Evolutionary conservation across 2,113 vertebrate species (phyloP).

Genomic region (Athene noctua): DNA sequence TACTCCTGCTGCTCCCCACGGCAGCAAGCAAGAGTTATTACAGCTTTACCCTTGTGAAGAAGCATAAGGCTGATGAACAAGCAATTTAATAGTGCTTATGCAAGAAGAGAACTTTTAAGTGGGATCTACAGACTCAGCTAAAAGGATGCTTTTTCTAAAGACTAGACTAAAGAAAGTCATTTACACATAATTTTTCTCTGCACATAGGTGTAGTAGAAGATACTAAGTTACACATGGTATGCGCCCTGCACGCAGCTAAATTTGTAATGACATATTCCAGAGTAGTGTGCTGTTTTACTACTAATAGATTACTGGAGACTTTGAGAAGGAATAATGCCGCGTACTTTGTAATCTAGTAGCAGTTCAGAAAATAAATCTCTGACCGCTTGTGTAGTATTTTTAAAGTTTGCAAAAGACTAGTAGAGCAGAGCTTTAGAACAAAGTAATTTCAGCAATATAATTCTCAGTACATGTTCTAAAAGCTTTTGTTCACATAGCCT

Average conservation of each 20-base stretch:
- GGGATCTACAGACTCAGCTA: background rate
- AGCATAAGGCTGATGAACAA: background rate
- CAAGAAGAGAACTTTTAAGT: background rate
- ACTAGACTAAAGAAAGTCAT: background rate
- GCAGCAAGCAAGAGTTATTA: background rate
- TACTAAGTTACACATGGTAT: background rate
- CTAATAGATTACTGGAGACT: background rate
- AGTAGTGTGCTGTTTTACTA: background rate
- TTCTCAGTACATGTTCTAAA: background rate
- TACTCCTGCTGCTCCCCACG: background rate
- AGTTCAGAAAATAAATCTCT: background rate
- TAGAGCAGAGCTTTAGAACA: background rate
- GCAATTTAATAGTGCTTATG: background rate
- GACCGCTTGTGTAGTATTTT: background rate
- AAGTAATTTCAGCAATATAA: background rate
- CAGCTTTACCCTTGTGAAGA: background rate
- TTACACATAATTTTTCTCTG: background rate
- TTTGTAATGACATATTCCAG: background rate
- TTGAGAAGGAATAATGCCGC: background rate
- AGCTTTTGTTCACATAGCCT: background rate
- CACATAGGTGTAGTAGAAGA: background rate
- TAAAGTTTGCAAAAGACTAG: background rate
- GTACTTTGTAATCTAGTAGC: background rate
- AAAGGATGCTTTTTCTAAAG: background rate
- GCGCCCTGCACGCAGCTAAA: fast-evolving